Conservation (phyloP, 2,888 invertebrate species). For the Anodontia alba region DNA sequence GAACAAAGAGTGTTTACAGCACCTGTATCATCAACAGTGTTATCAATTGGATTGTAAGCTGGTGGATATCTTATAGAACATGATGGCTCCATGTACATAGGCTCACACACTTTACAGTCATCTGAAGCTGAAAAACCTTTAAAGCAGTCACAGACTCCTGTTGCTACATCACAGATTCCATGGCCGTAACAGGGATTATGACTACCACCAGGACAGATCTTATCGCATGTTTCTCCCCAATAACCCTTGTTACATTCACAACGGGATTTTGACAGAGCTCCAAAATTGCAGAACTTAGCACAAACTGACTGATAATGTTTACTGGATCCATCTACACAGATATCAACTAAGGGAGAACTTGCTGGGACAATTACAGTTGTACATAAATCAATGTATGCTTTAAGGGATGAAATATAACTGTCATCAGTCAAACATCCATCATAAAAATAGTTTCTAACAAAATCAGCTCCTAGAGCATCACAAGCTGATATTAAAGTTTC, state of each 20-base stretch:
- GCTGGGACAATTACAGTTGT: conserved; percentile 42
- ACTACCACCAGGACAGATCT: conserved; percentile 49
- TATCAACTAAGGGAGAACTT: conserved; percentile 44
- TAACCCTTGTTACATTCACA: conserved; percentile 59
- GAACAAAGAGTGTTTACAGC: neutral
- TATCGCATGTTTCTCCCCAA: conserved; percentile 61
- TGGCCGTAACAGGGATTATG: conserved; percentile 56
- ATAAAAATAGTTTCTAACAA: conserved; percentile 28
- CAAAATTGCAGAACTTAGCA: conserved; percentile 59
- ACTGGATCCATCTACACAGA: conserved; percentile 59
- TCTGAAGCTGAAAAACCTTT: conserved; percentile 22
- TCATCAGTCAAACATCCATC: conserved; percentile 42
- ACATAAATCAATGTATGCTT: conserved; percentile 61
- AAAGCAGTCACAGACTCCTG: conserved; percentile 58
- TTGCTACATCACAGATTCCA: conserved; percentile 57
- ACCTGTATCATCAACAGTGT: neutral
- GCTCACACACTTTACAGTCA: conserved; percentile 50
- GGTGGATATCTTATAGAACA: neutral
- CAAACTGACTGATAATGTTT: conserved; percentile 55
- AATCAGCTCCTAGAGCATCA: conserved; percentile 31
- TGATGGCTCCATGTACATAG: conserved; percentile 21
- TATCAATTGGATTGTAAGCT: neutral
- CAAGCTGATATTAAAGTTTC: conserved; percentile 30
- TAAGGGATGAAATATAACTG: conserved; percentile 47
- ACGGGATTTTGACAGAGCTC: conserved; percentile 32